phyloP scores from a whole-genome alignment of 2,888 invertebrate genomes.

The Plemyria rubiginata region DNA sequence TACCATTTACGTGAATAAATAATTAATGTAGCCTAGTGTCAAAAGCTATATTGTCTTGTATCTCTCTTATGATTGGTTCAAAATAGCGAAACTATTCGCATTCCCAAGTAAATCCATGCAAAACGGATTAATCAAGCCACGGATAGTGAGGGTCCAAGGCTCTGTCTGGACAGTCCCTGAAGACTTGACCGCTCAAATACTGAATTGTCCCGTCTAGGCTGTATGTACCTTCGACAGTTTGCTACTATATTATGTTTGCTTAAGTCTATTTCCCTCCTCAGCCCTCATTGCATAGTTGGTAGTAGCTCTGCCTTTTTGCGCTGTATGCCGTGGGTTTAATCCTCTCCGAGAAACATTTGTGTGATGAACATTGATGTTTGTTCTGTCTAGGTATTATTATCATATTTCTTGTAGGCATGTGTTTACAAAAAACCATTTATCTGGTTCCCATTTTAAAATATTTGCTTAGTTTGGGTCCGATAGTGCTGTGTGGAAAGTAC shows the following conservation, averaged over 20 bases:
- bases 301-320: too few species aligned
- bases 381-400: too few species aligned
- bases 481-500: too few species aligned
- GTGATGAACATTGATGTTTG: too few species aligned
- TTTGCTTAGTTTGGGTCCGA: too few species aligned
- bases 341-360: too few species aligned
- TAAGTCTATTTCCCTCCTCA: neutral
- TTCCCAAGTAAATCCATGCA: slow-evolving; percentile 43
- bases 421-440: too few species aligned
- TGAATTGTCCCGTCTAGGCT: slow-evolving; percentile 36
- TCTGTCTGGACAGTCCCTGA: slow-evolving; percentile 47
- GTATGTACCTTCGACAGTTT: neutral
- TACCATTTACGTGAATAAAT: too few species aligned
- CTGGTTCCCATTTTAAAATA: too few species aligned
- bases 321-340: too few species aligned
- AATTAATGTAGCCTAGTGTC: neutral
- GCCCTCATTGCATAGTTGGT: too few species aligned
- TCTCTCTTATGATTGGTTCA: neutral
- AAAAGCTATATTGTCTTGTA: neutral
- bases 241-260: neutral
- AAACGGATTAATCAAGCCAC: slow-evolving; percentile 49
- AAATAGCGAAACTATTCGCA: slow-evolving; percentile 1
- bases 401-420: too few species aligned
- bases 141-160: slow-evolving; percentile 37
- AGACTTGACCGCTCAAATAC: slow-evolving; percentile 48